Percentiles rank a stretch among this genome's conserved stretches.
Evolutionary conservation across 2,888 invertebrate genomes (phyloP).

Genomic region (Hyposoter dolosus): DNA sequence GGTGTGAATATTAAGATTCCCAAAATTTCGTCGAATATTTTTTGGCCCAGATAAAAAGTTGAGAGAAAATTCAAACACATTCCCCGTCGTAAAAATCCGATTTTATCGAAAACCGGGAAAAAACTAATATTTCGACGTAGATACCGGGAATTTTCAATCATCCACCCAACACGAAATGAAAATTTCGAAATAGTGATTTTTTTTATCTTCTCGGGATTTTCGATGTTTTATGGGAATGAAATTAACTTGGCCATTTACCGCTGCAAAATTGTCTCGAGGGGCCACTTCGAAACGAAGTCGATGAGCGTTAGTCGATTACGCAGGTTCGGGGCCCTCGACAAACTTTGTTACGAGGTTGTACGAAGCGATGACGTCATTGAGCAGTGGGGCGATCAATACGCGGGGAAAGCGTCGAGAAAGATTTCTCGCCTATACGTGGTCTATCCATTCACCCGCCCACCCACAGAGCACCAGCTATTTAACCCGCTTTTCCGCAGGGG

Average conservation of each 20-base stretch:
- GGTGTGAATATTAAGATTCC: background rate
- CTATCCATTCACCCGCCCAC: conserved; percentile 31
- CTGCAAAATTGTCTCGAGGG: conserved; percentile 37
- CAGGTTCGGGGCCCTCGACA: conserved; percentile 63
- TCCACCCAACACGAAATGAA: background rate
- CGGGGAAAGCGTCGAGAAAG: conserved; percentile 74
- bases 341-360: conserved; percentile 73
- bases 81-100: background rate
- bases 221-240: background rate
- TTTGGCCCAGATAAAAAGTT: background rate
- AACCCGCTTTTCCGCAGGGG: conserved; percentile 55
- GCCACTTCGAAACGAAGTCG: background rate
- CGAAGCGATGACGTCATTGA: conserved; percentile 79
- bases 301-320: conserved; percentile 41
- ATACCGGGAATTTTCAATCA: background rate
- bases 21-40: background rate
- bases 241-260: background rate
- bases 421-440: conserved; percentile 66
- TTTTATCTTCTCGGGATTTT: background rate
- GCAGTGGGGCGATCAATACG: conserved; percentile 82
- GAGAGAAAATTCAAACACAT: background rate
- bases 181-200: background rate
- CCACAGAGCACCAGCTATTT: conserved; percentile 31
- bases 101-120: background rate
- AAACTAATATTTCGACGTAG: background rate